phyloP scores from a whole-genome alignment of 2,888 invertebrate genomes.

The Prenolepis imparis region DNA sequence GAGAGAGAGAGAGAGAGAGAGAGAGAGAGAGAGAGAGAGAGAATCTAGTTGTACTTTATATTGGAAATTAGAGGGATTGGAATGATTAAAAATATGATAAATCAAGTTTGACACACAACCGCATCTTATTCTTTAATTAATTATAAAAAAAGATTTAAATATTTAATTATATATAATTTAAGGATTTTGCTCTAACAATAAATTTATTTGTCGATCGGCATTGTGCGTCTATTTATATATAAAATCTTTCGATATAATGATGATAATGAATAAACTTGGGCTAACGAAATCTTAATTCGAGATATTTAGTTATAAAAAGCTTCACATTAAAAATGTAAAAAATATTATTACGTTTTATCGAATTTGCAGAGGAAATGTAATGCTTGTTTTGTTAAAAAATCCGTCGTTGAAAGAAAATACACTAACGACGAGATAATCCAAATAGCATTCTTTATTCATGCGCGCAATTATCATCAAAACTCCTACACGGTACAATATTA shows the following conservation, averaged over 20 bases:
- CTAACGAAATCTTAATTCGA: background rate
- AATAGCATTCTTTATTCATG: background rate
- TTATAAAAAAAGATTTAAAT: no score
- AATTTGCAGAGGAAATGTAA: background rate
- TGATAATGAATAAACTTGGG: background rate
- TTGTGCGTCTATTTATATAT: background rate
- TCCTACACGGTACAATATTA: background rate
- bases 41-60: background rate
- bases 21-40: background rate
- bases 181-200: background rate
- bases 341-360: background rate
- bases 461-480: background rate
- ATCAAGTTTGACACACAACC: constrained; percentile 7
- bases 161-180: constrained; percentile 18
- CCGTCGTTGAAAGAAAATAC: background rate
- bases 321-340: background rate
- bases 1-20: background rate
- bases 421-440: background rate
- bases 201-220: background rate
- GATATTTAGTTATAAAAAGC: background rate
- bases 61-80: background rate
- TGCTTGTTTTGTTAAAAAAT: no score
- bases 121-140: background rate
- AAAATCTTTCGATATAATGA: background rate
- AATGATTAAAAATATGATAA: background rate